phyloP scores from a whole-genome alignment of 2,797 vertebrate species.

The Coccyzus lansbergi region DNA sequence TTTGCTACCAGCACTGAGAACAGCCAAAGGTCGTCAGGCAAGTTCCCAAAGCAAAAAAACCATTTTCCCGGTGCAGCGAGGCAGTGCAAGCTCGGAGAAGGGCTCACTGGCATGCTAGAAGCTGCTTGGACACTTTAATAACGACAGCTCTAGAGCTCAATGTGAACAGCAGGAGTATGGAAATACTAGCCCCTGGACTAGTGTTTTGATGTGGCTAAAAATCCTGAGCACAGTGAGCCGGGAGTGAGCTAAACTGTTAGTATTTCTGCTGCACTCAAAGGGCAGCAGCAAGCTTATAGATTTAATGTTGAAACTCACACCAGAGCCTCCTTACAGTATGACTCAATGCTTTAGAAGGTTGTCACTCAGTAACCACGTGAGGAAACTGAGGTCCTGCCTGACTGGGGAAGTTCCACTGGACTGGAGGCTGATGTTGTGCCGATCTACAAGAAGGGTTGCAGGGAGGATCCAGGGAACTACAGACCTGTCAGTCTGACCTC shows the following conservation, averaged over 20 bases:
- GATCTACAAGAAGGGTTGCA: too few species aligned
- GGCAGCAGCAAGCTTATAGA: neutral
- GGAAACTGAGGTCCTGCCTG: too few species aligned
- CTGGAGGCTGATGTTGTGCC: too few species aligned
- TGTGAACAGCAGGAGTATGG: neutral
- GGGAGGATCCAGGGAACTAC: too few species aligned
- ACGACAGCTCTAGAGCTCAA: neutral
- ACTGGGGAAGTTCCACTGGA: too few species aligned
- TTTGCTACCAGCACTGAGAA: fast-evolving
- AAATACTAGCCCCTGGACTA: neutral
- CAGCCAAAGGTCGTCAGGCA: neutral
- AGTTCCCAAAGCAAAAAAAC: fast-evolving
- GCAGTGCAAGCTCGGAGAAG: neutral
- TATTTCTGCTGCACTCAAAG: neutral
- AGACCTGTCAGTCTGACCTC: too few species aligned
- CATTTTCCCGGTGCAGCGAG: fast-evolving
- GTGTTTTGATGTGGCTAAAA: neutral
- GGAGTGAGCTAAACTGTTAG: fast-evolving
- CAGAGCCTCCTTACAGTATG: fast-evolving
- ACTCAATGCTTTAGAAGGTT: neutral
- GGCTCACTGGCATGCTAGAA: fast-evolving
- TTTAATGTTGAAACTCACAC: fast-evolving
- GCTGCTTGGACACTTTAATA: neutral
- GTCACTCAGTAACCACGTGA: neutral
- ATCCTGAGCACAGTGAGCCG: fast-evolving